Evolutionary conservation across 1,140 invertebrate genomes (phyloP), one percentile per base, ranked within the genome.

Genomic region (Pogonognathellus flavescens): DNA sequence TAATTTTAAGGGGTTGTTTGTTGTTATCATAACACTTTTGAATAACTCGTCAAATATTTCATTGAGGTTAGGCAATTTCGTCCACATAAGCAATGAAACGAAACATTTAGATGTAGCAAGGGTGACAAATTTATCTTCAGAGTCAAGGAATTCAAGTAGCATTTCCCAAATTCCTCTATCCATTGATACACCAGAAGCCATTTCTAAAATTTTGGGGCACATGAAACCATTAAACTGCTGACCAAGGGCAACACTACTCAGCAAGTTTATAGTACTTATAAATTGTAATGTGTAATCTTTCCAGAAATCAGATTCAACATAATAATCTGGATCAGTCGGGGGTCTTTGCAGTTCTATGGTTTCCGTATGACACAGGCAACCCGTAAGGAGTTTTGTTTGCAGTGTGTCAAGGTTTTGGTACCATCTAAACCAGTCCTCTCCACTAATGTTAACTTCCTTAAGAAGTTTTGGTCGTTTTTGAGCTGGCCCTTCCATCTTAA

Each of bases 131-230:
- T 94, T 93, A 91, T 96, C 95, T 66, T 93, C 92, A 88, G 94
- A 94, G 87, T 94, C 93, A 0, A 95, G 93, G 81, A 96, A 91
- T 70, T 95, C 94, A 66, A 97, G 93, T 81, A 97, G 94, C 91
- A 96, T 95, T 88, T 95, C 95, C 66, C 96, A 94, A 87, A 96
- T 93, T 76, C 94, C 94, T 90, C 95, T 94, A 90, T 96, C 95
- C 66, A 94, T 92, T 86, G 95, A 93, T 49, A 97, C 91, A n/a
- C 93, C 93, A 88, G 95, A 94, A 91, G 95, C 95, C 16, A 95
- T 93, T 88, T 95, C 93, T 90, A 94, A 93, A 53, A 97, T 93
- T 86, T 94, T 93, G 49, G 93, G 93, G 91, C 96, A 97, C 90
- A 96, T 95, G 25, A 94, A 92, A 1, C 95, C 95, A 88, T 94